phyloP scores from a whole-genome alignment of 2,797 vertebrate species.

The Myioborus melanocephalus region DNA sequence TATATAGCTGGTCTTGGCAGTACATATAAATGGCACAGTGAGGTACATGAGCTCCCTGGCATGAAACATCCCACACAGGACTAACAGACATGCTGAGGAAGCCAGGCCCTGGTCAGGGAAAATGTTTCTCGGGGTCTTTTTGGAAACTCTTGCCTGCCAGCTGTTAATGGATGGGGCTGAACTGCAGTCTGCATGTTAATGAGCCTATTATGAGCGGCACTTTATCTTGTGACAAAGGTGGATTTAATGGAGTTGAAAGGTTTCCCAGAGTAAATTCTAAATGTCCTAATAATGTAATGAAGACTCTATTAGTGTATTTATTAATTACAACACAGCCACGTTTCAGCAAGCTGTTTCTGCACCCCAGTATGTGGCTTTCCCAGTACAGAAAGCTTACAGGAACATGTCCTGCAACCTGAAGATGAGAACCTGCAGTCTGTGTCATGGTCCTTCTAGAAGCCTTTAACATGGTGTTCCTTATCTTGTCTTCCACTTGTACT shows the following conservation, averaged over 20 bases:
- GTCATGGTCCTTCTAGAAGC: background rate
- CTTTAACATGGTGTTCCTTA: background rate
- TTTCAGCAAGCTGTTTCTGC: slow-evolving; percentile 10
- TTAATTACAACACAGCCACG: slow-evolving; percentile 53
- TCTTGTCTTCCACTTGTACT: background rate
- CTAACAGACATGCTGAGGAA: background rate
- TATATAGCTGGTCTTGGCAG: background rate
- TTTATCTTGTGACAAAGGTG: slow-evolving; percentile 68
- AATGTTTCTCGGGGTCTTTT: slow-evolving; percentile 38
- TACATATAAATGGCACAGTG: background rate
- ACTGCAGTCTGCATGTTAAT: slow-evolving; percentile 61
- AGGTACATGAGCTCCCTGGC: background rate
- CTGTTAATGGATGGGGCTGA: slow-evolving; percentile 56
- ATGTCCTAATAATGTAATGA: slow-evolving; percentile 67
- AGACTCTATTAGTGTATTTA: slow-evolving; percentile 68
- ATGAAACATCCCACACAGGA: background rate
- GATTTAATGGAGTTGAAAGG: slow-evolving; percentile 69
- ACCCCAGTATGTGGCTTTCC: background rate
- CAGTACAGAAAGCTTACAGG: background rate
- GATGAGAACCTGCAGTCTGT: accelerated
- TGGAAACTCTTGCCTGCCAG: slow-evolving; percentile 40
- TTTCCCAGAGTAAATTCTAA: slow-evolving; percentile 73
- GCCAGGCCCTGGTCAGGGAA: background rate
- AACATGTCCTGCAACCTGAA: background rate
- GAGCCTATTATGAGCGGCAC: slow-evolving; percentile 56